Percentiles rank a stretch among this genome's conserved stretches.
phyloP scores from a whole-genome alignment of 1,140 invertebrate species.

The Calliphora vicina region DNA sequence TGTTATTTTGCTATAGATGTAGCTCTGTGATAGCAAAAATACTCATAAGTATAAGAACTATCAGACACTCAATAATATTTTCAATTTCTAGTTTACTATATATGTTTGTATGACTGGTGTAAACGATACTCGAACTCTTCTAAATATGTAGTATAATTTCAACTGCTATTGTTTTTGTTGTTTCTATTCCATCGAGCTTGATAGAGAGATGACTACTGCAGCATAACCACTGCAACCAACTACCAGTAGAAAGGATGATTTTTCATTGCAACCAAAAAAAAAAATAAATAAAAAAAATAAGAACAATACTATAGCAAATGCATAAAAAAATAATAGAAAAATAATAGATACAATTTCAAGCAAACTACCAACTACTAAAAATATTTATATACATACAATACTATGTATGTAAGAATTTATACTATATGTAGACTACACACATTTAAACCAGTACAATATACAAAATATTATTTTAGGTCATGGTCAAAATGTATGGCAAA shows the following conservation, averaged over 20 bases:
- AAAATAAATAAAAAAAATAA: not conserved
- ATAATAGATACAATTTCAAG: not conserved
- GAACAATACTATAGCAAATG: not conserved
- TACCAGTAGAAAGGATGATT: not conserved
- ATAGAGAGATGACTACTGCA: not conserved
- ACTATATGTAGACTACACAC: too few relatives aligned
- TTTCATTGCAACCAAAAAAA: not conserved
- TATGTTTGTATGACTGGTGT: too few relatives aligned
- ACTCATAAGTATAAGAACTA: too few relatives aligned
- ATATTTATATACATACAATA: too few relatives aligned
- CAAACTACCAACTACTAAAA: not conserved
- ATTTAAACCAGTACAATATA: not conserved
- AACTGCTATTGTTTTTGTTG: not conserved
- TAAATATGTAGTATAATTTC: not conserved
- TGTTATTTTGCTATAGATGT: too few relatives aligned
- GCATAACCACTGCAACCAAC: constrained; percentile 1
- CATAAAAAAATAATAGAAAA: not conserved
- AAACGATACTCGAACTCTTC: not conserved
- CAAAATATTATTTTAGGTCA: not conserved
- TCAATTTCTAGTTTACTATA: not conserved
- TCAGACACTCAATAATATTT: not conserved
- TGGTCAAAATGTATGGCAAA: not conserved
- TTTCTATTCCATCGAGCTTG: not conserved
- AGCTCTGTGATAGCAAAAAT: too few relatives aligned
- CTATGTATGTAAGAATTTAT: too few relatives aligned